Percentiles rank a stretch among this genome's conserved stretches.
These are phyloP conservation scores for Planiliza haematocheilus DNA, from an alignment of 2,113 vertebrate species.

Conservation along the genomic window DNA sequence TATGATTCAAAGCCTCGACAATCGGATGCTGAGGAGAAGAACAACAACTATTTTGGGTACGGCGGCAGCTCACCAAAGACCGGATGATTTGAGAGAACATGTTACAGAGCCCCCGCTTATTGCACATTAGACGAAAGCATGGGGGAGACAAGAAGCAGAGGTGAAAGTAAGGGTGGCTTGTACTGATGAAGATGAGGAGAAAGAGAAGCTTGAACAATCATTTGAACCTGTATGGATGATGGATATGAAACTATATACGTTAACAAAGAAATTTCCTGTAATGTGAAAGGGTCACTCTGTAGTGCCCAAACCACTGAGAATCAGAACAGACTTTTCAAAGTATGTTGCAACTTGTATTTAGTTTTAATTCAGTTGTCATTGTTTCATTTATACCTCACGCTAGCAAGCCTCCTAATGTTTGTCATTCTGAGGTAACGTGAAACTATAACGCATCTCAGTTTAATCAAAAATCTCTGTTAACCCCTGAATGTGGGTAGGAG, in stretches of 20 bases:
- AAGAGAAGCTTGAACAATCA: neutral
- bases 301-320: neutral
- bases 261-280: neutral
- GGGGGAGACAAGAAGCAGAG: neutral
- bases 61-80: constrained; percentile 55
- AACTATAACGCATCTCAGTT: too few relatives aligned
- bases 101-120: constrained; percentile 43
- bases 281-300: neutral
- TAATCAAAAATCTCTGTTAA: too few relatives aligned
- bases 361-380: too few relatives aligned
- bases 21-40: constrained; percentile 60
- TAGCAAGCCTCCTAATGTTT: too few relatives aligned
- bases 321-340: too few relatives aligned
- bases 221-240: too few relatives aligned
- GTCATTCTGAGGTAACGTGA: too few relatives aligned
- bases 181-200: neutral
- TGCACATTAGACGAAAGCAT: constrained; percentile 25
- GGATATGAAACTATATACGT: neutral
- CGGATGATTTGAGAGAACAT: constrained; percentile 57
- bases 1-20: constrained; percentile 74
- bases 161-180: neutral
- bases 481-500: too few relatives aligned
- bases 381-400: too few relatives aligned
- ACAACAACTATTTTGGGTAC: constrained; percentile 74
- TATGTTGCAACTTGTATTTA: too few relatives aligned